phyloP scores from a whole-genome alignment of 2,113 vertebrate species.

The Dipodomys spectabilis region DNA sequence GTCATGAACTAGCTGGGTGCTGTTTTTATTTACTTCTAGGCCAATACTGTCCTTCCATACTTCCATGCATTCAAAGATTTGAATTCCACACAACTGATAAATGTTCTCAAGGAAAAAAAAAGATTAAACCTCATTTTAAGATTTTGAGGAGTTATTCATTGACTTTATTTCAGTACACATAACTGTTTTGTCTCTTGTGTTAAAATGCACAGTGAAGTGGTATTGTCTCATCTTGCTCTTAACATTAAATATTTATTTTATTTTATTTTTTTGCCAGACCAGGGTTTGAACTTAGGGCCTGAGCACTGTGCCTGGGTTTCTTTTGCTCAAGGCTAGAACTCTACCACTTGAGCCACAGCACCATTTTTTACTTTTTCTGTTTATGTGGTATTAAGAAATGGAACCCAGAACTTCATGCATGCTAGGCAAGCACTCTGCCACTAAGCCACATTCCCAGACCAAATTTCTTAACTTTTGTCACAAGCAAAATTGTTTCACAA shows the following conservation, averaged over 20 bases:
- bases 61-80: neutral
- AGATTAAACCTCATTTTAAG: neutral
- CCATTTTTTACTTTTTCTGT: too few species aligned
- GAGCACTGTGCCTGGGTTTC: too few species aligned
- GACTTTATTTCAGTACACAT: neutral
- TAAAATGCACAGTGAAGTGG: neutral
- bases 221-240: neutral
- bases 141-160: neutral
- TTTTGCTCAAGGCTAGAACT: too few species aligned
- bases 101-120: neutral
- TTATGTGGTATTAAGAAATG: too few species aligned
- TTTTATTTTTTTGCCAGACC: too few species aligned
- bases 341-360: too few species aligned
- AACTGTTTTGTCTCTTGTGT: neutral
- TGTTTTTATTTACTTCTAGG: neutral
- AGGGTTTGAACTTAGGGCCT: too few species aligned
- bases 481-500: neutral
- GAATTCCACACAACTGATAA: neutral
- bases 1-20: too few species aligned
- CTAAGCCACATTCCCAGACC: too few species aligned
- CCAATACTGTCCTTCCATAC: neutral
- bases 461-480: slow-evolving; percentile 33
- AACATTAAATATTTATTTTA: neutral
- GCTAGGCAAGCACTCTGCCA: too few species aligned
- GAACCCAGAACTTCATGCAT: too few species aligned